Evolutionary conservation across 2,888 invertebrate species (phyloP), one percentile per base, ranked within the genome.

Genomic region (Tupiocoris notatus): DNA sequence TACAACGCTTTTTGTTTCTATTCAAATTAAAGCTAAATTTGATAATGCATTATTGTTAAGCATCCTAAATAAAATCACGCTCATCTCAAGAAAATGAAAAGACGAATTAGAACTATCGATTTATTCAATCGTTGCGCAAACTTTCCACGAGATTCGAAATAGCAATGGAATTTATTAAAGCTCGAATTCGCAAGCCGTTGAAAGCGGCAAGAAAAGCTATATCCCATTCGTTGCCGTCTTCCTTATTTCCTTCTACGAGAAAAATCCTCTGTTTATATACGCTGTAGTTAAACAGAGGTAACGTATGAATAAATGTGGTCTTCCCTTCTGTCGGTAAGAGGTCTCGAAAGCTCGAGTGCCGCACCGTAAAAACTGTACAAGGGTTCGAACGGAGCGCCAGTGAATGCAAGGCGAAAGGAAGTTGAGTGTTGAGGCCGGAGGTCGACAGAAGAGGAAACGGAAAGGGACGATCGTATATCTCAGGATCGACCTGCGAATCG

Each of bases 271-370:
- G 39, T 39, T 39, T 39, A 39, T 39, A 39, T 39, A 39, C 39
- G 39, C 39, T 7, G 39, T 39, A 39, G 39, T 39, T 39, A 39
- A 39, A 39, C 39, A 12, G 39, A 12, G 39, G 39, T 39, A 39
- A 39, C 39, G 39, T 39, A 39, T 39, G 39, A 39, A 39, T 39
- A 39, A 39, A 39, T 39, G 39, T 39, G 18, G 18, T 18, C 59
- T 59, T n/a, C 20, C 59, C 59, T 3, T 59, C 59, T 59, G n/a
- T 59, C 59, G 59, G 18, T n/a, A 59, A 59, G 59, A 59, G 6
- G 17, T 17, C 6, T n/a, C 59, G 18, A 3, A 2, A n/a, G 18
- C 6, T 18, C 17, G 39, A 39, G 39, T 39, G 39, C 39, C 12
- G 39, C 39, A 12, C 39, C 39, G 39, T 39, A 39, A 39, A 39